Percentiles rank a stretch among this genome's conserved stretches.
Conservation (phyloP, 2,113 vertebrate genomes). For the Chloropsis cyanopogon region DNA sequence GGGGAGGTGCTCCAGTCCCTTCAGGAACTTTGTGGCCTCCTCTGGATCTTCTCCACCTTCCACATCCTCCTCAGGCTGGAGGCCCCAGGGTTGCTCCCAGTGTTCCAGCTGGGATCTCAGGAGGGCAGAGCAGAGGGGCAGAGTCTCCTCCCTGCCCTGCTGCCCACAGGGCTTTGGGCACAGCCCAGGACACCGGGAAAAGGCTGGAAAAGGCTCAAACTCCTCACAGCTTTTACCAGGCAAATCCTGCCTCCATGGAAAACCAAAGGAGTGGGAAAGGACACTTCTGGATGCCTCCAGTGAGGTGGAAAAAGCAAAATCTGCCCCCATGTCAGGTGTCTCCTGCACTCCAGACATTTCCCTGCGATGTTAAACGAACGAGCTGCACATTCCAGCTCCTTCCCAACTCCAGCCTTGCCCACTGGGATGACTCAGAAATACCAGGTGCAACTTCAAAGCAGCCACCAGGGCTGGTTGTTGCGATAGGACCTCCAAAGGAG, state of each 20-base stretch:
- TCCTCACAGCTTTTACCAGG: neutral
- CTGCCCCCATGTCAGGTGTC: neutral
- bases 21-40: neutral
- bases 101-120: neutral
- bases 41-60: neutral
- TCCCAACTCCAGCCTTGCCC: neutral
- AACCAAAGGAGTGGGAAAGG: neutral
- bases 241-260: neutral
- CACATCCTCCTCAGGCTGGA: neutral
- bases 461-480: neutral
- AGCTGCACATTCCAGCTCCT: neutral
- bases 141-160: neutral
- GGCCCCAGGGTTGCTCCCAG: neutral
- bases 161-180: neutral
- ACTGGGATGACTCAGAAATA: neutral
- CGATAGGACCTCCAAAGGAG: neutral
- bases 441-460: slow-evolving; percentile 33
- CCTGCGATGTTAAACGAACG: neutral
- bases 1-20: neutral
- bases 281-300: neutral
- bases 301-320: neutral
- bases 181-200: neutral
- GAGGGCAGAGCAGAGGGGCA: neutral
- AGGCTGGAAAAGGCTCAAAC: neutral
- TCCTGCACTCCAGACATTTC: neutral